Evolutionary conservation across 2,113 vertebrate species (phyloP).

Genomic region (Oreochromis niloticus): DNA sequence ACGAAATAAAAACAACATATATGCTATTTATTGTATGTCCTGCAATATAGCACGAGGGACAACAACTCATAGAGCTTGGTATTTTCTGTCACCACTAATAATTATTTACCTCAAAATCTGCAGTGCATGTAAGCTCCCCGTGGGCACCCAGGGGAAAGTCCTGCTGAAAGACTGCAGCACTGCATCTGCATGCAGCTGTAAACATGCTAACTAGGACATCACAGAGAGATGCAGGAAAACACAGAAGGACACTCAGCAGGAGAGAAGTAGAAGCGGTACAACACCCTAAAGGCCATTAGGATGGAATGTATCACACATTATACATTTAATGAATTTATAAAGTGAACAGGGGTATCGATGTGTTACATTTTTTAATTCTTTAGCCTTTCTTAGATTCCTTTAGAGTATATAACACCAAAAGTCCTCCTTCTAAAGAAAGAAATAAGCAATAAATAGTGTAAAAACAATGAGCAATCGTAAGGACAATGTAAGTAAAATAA

Average conservation of each 20-base stretch:
- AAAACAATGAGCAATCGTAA: background rate
- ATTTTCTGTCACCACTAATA: background rate
- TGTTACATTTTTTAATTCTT: background rate
- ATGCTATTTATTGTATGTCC: background rate
- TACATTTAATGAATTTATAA: background rate
- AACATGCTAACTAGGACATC: constrained; percentile 3
- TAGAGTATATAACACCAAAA: background rate
- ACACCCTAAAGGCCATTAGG: background rate
- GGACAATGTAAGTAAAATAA: background rate
- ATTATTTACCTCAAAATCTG: background rate
- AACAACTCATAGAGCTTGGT: background rate
- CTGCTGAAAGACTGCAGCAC: background rate
- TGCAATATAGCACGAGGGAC: background rate
- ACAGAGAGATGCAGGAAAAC: background rate
- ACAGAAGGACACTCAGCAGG: background rate
- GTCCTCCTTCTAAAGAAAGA: background rate
- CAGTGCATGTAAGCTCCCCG: background rate
- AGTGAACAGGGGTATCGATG: background rate
- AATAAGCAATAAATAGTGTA: background rate
- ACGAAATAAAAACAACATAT: background rate
- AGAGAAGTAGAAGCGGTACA: background rate
- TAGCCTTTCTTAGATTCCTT: background rate
- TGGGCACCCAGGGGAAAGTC: background rate
- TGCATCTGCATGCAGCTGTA: constrained; percentile 23
- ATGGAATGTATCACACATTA: background rate